Conservation (phyloP, 35 echinoderm and acorn worm genomes). For the Anneissia japonica region DNA sequence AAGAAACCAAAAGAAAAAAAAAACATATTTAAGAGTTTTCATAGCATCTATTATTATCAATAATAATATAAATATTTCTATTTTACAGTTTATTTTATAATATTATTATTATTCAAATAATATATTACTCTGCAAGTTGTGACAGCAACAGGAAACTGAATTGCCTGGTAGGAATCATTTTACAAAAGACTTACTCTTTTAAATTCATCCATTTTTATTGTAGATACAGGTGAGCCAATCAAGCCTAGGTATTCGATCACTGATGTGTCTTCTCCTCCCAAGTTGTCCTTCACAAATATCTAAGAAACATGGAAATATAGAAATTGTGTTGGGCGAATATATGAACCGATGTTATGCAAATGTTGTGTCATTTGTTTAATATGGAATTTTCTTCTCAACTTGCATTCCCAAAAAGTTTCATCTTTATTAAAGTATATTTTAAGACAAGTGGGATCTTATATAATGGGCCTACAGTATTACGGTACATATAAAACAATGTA, state of each 20-base stretch:
- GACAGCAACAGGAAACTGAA: not conserved
- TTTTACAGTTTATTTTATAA: no score
- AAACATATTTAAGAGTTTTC: not conserved
- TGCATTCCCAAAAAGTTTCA: no score
- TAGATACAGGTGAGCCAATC: slow-evolving; percentile 55
- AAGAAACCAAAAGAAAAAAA: not conserved
- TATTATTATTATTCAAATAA: not conserved
- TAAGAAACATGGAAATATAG: not conserved
- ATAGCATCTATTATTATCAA: not conserved
- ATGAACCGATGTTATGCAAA: no score
- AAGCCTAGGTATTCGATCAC: slow-evolving; percentile 56
- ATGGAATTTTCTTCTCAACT: no score
- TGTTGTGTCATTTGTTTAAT: no score
- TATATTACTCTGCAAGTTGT: not conserved
- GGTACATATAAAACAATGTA: no score
- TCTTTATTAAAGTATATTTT: no score
- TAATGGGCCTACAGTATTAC: no score
- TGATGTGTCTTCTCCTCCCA: slow-evolving; percentile 64
- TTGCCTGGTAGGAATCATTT: not conserved
- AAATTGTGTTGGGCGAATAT: not conserved
- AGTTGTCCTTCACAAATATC: slow-evolving; percentile 83
- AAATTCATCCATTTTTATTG: slow-evolving; percentile 92
- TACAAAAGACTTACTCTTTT: slow-evolving; percentile 68
- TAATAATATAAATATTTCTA: not conserved
- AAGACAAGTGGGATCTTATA: no score